Evolutionary conservation across 1,140 invertebrate species (phyloP).

Genomic region (Pectinophora gossypiella): DNA sequence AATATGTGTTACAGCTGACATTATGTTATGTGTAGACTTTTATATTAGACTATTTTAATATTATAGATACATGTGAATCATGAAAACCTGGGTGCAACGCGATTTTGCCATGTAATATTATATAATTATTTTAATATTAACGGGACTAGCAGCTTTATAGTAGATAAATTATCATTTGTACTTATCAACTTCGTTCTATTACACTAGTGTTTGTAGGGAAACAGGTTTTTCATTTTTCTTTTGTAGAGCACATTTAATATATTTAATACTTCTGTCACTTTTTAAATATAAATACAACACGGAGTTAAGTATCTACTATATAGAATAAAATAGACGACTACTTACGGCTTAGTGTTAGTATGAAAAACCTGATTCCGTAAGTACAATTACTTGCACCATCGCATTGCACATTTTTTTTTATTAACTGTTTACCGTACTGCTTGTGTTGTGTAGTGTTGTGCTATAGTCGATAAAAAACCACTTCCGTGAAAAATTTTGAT

Average conservation of each 20-base stretch:
- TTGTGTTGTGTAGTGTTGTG: conserved; percentile 62
- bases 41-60: conserved; percentile 67
- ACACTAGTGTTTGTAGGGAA: conserved; percentile 66
- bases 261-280: background rate
- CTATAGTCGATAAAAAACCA: conserved; percentile 68
- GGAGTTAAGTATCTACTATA: background rate
- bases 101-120: conserved; percentile 52
- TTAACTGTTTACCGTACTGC: conserved; percentile 65
- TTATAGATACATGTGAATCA: conserved; percentile 65
- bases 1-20: conserved; percentile 72
- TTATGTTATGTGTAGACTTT: conserved; percentile 65
- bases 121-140: conserved; percentile 35
- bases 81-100: conserved; percentile 72
- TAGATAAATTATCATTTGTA: conserved; percentile 68
- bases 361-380: conserved; percentile 58
- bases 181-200: conserved; percentile 68
- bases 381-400: conserved; percentile 53
- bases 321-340: conserved; percentile 1
- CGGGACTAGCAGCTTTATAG: conserved; percentile 65
- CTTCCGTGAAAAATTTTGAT: conserved; percentile 56
- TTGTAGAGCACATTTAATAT: background rate
- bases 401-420: conserved; percentile 52
- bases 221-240: conserved; percentile 42
- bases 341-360: background rate
- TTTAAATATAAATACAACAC: background rate